phyloP scores from a whole-genome alignment of 2,797 vertebrate genomes.

The Spinus pinus region DNA sequence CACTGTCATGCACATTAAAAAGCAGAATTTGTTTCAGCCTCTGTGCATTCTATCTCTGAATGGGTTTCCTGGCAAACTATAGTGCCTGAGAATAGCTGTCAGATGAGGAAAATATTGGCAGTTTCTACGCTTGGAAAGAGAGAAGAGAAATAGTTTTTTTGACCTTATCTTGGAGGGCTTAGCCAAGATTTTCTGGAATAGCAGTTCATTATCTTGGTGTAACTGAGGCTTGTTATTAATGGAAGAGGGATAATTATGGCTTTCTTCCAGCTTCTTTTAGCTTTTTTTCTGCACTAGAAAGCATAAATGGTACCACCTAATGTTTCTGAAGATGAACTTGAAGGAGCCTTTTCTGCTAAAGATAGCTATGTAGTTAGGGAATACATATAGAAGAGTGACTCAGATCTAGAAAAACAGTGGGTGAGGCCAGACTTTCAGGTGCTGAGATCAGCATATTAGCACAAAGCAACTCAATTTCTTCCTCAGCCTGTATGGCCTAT shows the following conservation, averaged over 20 bases:
- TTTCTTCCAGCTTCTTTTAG: neutral
- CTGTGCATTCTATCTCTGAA: neutral
- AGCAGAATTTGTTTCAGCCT: neutral
- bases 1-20: neutral
- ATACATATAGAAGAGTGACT: neutral
- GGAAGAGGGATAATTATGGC: neutral
- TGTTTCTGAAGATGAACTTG: neutral
- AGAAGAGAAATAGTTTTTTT: neutral
- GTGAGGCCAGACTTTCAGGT: neutral
- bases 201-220: neutral
- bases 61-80: neutral
- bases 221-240: neutral
- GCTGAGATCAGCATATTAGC: neutral
- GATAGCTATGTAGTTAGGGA: neutral
- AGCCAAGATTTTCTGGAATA: neutral
- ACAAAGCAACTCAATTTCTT: neutral
- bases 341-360: neutral
- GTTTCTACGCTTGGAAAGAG: neutral
- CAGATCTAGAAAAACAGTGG: neutral
- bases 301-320: neutral
- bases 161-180: neutral
- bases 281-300: neutral
- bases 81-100: neutral
- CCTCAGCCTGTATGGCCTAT: neutral
- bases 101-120: neutral